Conservation (phyloP, 2,113 vertebrate genomes). For the Dolichallabes microphthalmus region DNA sequence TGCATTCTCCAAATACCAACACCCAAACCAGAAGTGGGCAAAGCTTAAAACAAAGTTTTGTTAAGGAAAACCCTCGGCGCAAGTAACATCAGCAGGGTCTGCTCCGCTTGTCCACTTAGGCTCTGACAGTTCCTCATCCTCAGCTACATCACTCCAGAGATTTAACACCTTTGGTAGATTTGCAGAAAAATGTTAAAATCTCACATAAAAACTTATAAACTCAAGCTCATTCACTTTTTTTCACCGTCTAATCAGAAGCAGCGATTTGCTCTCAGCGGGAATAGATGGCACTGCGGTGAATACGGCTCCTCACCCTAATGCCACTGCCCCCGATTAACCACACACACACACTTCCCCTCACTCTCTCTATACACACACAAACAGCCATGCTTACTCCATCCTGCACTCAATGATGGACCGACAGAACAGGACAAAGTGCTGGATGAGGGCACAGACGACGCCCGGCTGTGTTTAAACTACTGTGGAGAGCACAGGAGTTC, state of each 20-base stretch:
- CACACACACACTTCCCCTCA: not conserved
- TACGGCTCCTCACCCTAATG: not conserved
- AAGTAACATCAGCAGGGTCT: not conserved
- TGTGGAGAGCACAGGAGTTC: not conserved
- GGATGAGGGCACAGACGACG: no score
- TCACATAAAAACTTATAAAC: no score
- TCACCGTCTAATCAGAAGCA: not conserved
- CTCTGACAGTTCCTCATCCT: not conserved
- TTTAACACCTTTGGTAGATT: not conserved
- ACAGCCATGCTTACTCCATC: not conserved
- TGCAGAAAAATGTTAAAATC: no score
- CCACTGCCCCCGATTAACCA: not conserved
- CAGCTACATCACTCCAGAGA: not conserved
- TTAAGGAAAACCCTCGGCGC: not conserved
- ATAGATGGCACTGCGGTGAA: not conserved
- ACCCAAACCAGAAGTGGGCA: not conserved
- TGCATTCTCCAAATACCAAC: not conserved
- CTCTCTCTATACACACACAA: conserved; percentile 19
- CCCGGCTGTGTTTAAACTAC: not conserved
- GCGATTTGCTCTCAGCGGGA: not conserved
- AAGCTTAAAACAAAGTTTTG: not conserved
- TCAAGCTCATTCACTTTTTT: not conserved
- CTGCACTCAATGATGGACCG: not conserved
- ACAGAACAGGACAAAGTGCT: not conserved
- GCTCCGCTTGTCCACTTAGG: fast-evolving